phyloP scores from a whole-genome alignment of 2,888 invertebrate species.

The Agonopterix subpropinquella region DNA sequence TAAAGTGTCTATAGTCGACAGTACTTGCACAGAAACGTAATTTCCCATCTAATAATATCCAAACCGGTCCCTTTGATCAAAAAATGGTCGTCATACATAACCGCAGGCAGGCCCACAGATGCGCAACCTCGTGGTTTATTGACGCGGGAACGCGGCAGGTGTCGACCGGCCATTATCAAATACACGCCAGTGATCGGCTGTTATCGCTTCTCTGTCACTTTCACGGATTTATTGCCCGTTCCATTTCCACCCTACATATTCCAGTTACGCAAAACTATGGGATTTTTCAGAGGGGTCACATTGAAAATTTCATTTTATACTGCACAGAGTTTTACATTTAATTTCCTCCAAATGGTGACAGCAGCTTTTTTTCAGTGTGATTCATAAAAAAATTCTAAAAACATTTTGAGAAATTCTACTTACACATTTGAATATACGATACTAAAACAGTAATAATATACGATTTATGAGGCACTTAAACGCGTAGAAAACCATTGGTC shows the following conservation, averaged over 20 bases:
- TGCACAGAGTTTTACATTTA: no score
- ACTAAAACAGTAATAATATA: conserved; percentile 42
- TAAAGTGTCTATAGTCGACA: no score
- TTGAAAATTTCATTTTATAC: no score
- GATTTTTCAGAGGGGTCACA: no score
- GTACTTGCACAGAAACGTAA: no score
- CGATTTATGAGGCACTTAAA: conserved; percentile 45
- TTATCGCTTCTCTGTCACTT: conserved; percentile 53
- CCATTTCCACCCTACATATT: conserved; percentile 20
- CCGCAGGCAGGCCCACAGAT: neutral
- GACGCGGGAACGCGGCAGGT: conserved; percentile 30
- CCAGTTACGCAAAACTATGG: no score
- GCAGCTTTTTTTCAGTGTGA: no score
- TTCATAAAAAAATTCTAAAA: neutral
- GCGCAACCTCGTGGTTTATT: conserved; percentile 11
- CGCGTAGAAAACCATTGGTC: conserved; percentile 37
- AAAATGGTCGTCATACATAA: no score
- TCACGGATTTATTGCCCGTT: conserved; percentile 48
- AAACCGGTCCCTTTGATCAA: conserved; percentile 1
- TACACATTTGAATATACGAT: conserved; percentile 29
- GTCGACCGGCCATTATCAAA: conserved; percentile 49
- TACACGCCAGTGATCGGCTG: conserved; percentile 44
- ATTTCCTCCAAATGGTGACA: no score
- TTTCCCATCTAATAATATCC: conserved; percentile 6
- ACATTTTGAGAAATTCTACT: conserved; percentile 7